These are phyloP conservation scores for Erethizon dorsatum DNA, from an alignment of 2,797 vertebrate genomes.

Conservation along the genomic window DNA sequence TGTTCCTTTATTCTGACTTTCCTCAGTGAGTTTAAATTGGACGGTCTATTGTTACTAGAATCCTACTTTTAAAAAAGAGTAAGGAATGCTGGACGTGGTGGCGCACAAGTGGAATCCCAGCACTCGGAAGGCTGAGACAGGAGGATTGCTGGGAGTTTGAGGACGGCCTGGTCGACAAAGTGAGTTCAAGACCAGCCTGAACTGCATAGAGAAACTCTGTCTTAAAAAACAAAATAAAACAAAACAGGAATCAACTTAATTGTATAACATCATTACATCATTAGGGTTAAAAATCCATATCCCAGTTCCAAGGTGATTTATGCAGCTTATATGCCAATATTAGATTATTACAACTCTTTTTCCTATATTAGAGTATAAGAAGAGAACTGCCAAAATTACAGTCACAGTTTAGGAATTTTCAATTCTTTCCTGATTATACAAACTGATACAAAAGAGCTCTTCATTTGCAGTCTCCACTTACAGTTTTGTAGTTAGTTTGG, in stretches of 20 bases:
- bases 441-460: not conserved
- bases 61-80: not conserved
- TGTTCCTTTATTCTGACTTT: not conserved
- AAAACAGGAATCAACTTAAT: not conserved
- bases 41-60: not conserved
- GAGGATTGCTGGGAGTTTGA: not conserved
- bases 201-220: not conserved
- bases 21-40: not conserved
- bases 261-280: not conserved
- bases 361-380: not conserved
- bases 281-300: not conserved
- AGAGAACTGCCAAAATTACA: slow-evolving; percentile 17
- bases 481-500: slow-evolving; percentile 44
- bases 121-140: not conserved
- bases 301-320: not conserved
- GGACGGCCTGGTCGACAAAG: too few relatives aligned
- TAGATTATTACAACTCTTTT: not conserved
- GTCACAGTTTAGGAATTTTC: slow-evolving; percentile 9
- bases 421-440: not conserved
- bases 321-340: slow-evolving; percentile 18
- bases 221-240: not conserved
- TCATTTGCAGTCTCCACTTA: not conserved
- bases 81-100: not conserved
- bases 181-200: not conserved
- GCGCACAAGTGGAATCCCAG: not conserved